Percentiles rank a stretch among this genome's conserved stretches.
Evolutionary conservation across 2,113 vertebrate species (phyloP).

Genomic region (Calidris pygmaea): DNA sequence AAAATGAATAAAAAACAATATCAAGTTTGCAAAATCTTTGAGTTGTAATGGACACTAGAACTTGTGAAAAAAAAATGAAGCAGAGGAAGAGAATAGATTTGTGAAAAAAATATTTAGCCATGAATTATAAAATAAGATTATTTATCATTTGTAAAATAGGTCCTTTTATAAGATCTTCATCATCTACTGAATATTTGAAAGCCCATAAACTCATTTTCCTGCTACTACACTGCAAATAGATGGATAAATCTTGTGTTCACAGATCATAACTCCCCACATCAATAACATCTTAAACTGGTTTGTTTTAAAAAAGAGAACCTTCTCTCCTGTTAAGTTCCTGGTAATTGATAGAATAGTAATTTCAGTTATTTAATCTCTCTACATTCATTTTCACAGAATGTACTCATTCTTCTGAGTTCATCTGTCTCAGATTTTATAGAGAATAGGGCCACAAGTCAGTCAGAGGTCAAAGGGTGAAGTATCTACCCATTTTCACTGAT

Average conservation of each 20-base stretch:
- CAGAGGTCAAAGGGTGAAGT: background rate
- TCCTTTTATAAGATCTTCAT: background rate
- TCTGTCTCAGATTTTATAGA: background rate
- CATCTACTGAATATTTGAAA: background rate
- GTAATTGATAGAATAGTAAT: background rate
- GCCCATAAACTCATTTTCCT: background rate
- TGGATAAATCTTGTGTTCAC: background rate
- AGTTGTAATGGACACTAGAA: background rate
- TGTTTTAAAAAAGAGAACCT: background rate
- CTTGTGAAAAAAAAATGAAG: background rate
- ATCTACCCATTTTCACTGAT: background rate
- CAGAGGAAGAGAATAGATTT: background rate
- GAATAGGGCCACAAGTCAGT: background rate
- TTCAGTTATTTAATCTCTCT: background rate
- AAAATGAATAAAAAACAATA: background rate
- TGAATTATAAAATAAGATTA: background rate
- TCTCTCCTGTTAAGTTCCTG: background rate
- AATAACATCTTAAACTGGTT: fast-evolving
- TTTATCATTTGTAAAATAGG: background rate
- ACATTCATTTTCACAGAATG: background rate
- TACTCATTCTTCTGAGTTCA: background rate
- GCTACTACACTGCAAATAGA: background rate
- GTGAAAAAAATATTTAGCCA: background rate
- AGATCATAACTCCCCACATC: background rate
- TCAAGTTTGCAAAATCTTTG: background rate